Percentiles rank a stretch among this genome's conserved stretches.
These are phyloP conservation scores for Salvelinus namaycush DNA, from an alignment of 2,113 vertebrate species.

Conservation along the genomic window DNA sequence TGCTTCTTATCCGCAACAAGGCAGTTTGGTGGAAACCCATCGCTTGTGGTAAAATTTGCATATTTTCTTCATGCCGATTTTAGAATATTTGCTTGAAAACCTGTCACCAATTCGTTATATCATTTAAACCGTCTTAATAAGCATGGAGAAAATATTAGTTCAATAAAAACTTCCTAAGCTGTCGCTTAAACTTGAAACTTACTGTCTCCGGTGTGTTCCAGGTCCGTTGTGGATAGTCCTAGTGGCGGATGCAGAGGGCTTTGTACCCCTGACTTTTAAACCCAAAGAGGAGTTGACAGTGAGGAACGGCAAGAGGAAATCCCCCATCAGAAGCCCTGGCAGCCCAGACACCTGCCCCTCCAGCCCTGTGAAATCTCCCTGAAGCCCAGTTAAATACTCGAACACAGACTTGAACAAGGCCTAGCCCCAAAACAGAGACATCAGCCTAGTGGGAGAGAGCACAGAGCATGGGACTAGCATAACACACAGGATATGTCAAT, in stretches of 20 bases:
- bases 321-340: slow-evolving; percentile 40
- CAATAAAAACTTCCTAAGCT: no score
- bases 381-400: slow-evolving; percentile 12
- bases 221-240: slow-evolving; percentile 88
- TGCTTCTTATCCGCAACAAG: no score
- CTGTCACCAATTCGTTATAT: no score
- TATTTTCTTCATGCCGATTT: no score
- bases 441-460: not conserved
- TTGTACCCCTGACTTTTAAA: slow-evolving; percentile 84
- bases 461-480: not conserved
- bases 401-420: slow-evolving; percentile 33
- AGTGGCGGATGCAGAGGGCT: slow-evolving; percentile 85
- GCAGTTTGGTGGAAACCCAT: no score
- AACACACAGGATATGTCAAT: no score
- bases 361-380: slow-evolving; percentile 44
- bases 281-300: slow-evolving; percentile 80
- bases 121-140: no score
- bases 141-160: no score
- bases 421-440: not conserved
- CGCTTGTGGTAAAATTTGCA: no score
- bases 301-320: slow-evolving; percentile 77
- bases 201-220: slow-evolving; percentile 56
- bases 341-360: slow-evolving; percentile 53
- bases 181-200: no score
- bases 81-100: no score